These are phyloP conservation scores for Caenorhabditis inopinata DNA, from an alignment of 1,140 invertebrate species.

Conservation along the genomic window DNA sequence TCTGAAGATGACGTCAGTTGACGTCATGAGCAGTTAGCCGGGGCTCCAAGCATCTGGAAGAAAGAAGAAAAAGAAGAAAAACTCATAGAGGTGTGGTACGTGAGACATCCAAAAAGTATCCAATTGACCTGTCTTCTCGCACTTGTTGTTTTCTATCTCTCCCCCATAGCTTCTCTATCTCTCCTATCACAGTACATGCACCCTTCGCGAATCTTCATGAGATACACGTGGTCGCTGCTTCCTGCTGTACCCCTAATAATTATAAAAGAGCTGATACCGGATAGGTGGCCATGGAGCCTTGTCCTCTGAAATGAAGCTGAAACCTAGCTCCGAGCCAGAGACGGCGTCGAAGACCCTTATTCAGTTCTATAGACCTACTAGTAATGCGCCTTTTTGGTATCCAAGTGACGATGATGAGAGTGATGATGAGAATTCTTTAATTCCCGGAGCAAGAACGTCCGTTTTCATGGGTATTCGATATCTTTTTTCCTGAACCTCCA, in stretches of 20 bases:
- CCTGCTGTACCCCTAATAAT: background rate
- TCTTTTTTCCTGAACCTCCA: no score
- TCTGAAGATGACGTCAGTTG: constrained; percentile 6
- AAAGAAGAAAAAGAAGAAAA: background rate
- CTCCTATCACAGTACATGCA: constrained; percentile 26
- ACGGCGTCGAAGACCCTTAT: constrained; percentile 3
- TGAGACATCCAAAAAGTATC: constrained; percentile 12
- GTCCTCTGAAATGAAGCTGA: background rate
- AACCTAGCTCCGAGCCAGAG: no score
- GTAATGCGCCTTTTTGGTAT: background rate
- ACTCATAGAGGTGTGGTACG: background rate
- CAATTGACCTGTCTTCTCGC: background rate
- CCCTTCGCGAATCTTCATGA: constrained; percentile 13
- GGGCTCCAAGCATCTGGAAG: background rate
- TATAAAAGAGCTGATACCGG: background rate
- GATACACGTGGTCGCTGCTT: background rate
- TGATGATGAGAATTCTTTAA: background rate
- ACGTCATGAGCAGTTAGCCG: no score
- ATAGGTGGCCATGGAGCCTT: background rate
- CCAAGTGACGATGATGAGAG: background rate
- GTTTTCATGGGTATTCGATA: no score
- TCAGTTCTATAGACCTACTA: constrained; percentile 2
- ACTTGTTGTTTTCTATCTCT: background rate
- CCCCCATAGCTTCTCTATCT: background rate
- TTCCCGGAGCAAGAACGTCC: no score